Percentiles rank a stretch among this genome's conserved stretches.
phyloP scores from a whole-genome alignment of 2,113 vertebrate genomes.

The Colaptes auratus region DNA sequence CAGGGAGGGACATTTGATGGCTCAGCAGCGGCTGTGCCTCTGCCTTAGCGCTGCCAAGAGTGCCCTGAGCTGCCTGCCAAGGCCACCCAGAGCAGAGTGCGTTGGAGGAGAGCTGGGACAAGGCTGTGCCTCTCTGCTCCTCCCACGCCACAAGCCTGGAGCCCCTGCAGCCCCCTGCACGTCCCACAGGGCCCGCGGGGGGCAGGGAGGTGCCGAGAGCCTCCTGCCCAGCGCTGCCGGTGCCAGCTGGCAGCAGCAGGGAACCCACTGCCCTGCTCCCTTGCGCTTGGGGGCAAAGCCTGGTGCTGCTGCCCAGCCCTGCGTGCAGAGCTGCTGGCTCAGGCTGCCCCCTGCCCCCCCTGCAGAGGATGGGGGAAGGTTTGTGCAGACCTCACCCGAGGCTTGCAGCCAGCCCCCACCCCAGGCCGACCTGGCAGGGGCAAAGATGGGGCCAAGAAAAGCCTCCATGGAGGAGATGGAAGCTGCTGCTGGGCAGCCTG shows the following conservation, averaged over 20 bases:
- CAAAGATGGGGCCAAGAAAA: background rate
- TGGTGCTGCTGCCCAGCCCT: background rate
- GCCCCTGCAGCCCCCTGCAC: background rate
- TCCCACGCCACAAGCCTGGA: accelerated
- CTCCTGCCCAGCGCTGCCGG: background rate
- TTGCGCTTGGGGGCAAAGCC: accelerated
- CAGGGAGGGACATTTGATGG: background rate
- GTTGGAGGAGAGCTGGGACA: background rate
- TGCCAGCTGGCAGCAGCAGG: accelerated
- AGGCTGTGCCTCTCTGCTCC: background rate
- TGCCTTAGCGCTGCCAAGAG: background rate
- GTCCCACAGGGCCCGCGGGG: accelerated
- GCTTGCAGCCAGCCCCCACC: background rate
- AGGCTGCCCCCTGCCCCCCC: background rate
- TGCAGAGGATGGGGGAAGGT: background rate
- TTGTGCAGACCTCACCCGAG: background rate
- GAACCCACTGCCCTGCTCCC: accelerated
- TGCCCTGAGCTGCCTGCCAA: background rate
- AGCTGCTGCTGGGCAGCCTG: background rate
- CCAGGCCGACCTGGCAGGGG: background rate
- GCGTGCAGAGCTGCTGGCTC: accelerated
- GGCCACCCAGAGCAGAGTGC: background rate
- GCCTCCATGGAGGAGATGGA: background rate
- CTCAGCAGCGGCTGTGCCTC: background rate
- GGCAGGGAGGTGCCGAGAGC: background rate